Evolutionary conservation across 1,140 invertebrate genomes (phyloP).

Genomic region (Neuroterus valhalla): DNA sequence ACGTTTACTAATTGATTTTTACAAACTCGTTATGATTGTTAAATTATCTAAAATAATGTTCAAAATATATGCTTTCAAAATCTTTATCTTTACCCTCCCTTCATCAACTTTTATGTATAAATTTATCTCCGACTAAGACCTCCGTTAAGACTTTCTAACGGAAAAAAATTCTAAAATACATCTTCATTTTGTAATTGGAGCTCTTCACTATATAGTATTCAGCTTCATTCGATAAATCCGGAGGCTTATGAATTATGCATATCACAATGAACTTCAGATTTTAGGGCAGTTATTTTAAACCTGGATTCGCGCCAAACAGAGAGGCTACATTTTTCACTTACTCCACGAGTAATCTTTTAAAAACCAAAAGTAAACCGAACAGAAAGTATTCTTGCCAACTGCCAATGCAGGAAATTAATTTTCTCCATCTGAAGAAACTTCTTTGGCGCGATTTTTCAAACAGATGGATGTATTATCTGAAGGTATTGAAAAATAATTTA

Average conservation of each 20-base stretch:
- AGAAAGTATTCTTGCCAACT: not conserved
- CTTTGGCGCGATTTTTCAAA: not conserved
- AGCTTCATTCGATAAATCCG: too few species aligned
- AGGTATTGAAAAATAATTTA: not conserved
- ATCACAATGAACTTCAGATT: constrained; percentile 26
- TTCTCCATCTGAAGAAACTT: constrained; percentile 11
- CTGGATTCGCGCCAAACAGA: constrained; percentile 4
- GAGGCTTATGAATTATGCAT: not conserved
- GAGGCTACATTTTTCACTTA: constrained; percentile 9
- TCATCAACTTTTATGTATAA: too few species aligned
- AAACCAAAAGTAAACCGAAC: constrained; percentile 10
- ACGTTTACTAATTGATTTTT: too few species aligned
- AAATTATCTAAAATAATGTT: too few species aligned
- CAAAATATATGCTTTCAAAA: too few species aligned
- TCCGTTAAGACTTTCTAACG: too few species aligned
- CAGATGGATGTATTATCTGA: not conserved
- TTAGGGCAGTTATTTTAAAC: constrained; percentile 12
- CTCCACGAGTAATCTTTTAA: constrained; percentile 9
- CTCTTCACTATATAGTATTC: too few species aligned
- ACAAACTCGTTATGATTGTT: too few species aligned
- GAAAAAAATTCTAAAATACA: too few species aligned
- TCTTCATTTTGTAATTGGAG: too few species aligned
- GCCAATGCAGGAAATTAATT: not conserved
- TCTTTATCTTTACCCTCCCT: too few species aligned
- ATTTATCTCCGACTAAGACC: too few species aligned